Percentiles rank a stretch among this genome's conserved stretches.
These are phyloP conservation scores for Ondatra zibethicus DNA, from an alignment of 2,113 vertebrate genomes.

Conservation along the genomic window DNA sequence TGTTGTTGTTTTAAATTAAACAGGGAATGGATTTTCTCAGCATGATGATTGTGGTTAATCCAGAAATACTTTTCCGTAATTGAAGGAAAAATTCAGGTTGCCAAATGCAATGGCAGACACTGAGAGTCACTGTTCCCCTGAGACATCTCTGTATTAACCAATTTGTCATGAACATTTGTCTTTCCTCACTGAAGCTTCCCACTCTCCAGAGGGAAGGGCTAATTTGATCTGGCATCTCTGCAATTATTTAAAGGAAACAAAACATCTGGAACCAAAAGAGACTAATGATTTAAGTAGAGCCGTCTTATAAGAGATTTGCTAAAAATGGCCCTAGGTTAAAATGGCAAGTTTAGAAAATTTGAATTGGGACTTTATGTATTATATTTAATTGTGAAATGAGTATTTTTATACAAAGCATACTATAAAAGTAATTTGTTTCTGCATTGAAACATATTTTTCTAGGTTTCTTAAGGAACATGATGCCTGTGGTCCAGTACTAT, in stretches of 20 bases:
- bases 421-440: conserved; percentile 57
- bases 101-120: conserved; percentile 47
- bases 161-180: conserved; percentile 67
- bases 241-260: conserved; percentile 65
- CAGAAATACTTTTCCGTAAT: conserved; percentile 47
- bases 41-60: conserved; percentile 65
- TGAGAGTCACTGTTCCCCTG: conserved; percentile 46
- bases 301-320: conserved; percentile 46
- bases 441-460: conserved; percentile 27
- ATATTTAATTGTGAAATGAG: conserved; percentile 28
- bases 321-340: conserved; percentile 60
- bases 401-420: conserved; percentile 22
- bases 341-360: conserved; percentile 29
- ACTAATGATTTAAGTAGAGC: conserved; percentile 46
- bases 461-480: background rate
- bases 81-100: conserved; percentile 52
- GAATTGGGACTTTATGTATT: conserved; percentile 34
- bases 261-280: conserved; percentile 48
- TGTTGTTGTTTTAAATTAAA: conserved; percentile 65
- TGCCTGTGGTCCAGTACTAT: background rate
- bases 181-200: conserved; percentile 61
- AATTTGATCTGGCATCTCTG: conserved; percentile 59
- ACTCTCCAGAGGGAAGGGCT: conserved; percentile 55
- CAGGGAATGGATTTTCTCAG: background rate
- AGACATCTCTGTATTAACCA: conserved; percentile 62